Evolutionary conservation across 2,888 invertebrate genomes (phyloP), one percentile per base, ranked within the genome.

Genomic region (Daptonema setosum): DNA sequence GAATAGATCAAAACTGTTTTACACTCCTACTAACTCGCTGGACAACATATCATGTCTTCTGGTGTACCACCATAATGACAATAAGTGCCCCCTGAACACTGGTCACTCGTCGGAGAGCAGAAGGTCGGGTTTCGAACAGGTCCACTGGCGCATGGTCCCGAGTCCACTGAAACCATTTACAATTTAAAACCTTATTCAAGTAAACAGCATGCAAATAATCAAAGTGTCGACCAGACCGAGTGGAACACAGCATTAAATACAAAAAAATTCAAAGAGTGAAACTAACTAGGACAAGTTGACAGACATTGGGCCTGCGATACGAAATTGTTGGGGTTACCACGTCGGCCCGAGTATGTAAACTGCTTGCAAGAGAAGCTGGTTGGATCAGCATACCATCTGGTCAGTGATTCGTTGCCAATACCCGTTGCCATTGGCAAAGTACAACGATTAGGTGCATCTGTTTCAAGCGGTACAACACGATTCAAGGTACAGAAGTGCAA

Each of bases 21-120:
- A n/a, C n/a, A n/a, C n/a, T n/a, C n/a, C n/a, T n/a, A n/a, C n/a
- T n/a, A n/a, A 50, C 50, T 3, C 2, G 50, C 29, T 11, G 29
- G 52, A 52, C 52, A 52, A 29, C 52, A 52, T n/a, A 52, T 26
- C 3, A 26, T 52, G 24, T 17, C 17, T 2, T 22, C 25, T 2
- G 29, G 14, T 2, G 29, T 22, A 25, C 29, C 52, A 17, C 52
- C 52, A 2, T 25, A 20, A n/a, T 52, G 52, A 26, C 52, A 52
- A 22, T 30, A 29, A 2, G n/a, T 11, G n/a, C 52, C 52, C 20
- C 5, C 5, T 2, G 52, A 29, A 29, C 52, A 52, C 20, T 17
- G 35, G 8, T 35, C 8, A 8, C 8, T 17, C 8, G 54, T n/a
- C 24, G 62, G 43, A 1, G 62, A 59, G 59, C 67, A 67, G 29